Base-by-base conservation (phyloP, 1,140 invertebrate genomes). In the Choristoneura fumiferana region DNA sequence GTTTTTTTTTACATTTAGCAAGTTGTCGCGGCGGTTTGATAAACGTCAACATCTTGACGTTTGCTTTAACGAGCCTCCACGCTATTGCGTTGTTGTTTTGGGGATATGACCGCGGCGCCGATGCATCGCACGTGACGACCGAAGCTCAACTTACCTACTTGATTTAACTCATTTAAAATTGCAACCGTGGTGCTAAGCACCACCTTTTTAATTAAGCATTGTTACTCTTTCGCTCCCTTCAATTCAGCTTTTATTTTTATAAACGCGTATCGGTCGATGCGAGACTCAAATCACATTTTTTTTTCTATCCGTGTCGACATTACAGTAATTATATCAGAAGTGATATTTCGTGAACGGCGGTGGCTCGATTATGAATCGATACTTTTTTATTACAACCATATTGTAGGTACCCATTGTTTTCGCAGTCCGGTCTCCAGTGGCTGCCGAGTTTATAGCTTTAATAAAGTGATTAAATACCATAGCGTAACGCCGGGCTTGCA, bases 401-500 rank as follows among this genome's bases (percentile, higher is more conserved):
- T 69, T 69, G 68, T 64, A 56, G 12, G 40, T 49, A 49, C 43
- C 78, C 70, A 78, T 79, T 83, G 73, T 79, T 82, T 39, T 43
- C 57, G 57, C 18, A 53, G 62, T 43, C 60, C 60, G 68, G 65
- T 57, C 57, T 72, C 69, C 62, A 61, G 58, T 57, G 40, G 63
- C 60, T 53, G 57, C 17, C 54, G 38, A 62, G 54, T 76, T 78
- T 80, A 78, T 77, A 63, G 67, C 56, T 76, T 82, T 78, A 78
- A 76, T 77, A 79, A 78, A 78, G 73, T 83, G 78, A 83, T 81
- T 80, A 81, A 83, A 83, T 78, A 69, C 71, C 79, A 80, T 67
- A 69, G 72, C 76, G 73, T 78, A 75, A 78, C 73, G 71, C 62
- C 69, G 60, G 33, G 61, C 63, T 40, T 65, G 62, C 62, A 58